Evolutionary conservation across 2,113 vertebrate genomes (phyloP).

Genomic region (Phycodurus eques): DNA sequence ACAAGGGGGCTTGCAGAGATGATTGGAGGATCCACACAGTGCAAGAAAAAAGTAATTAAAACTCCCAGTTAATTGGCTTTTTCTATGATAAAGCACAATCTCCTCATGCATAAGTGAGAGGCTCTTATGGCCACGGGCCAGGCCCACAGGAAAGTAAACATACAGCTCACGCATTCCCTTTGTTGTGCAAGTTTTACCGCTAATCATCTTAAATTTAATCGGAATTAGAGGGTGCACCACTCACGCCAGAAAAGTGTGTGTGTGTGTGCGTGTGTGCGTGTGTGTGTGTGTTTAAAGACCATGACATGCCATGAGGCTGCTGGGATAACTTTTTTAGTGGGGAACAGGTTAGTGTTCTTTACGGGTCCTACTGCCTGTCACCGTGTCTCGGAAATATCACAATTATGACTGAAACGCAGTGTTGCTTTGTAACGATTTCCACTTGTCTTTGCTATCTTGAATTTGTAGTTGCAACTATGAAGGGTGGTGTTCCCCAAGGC

Average conservation of each 20-base stretch:
- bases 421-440: neutral
- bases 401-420: neutral
- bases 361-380: neutral
- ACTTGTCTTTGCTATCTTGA: neutral
- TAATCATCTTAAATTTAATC: constrained; percentile 58
- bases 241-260: constrained; percentile 23
- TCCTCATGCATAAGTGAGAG: constrained; percentile 56
- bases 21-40: constrained; percentile 45
- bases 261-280: neutral
- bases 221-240: constrained; percentile 27
- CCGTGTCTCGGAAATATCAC: neutral
- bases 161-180: constrained; percentile 51
- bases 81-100: constrained; percentile 67
- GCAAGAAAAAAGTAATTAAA: constrained; percentile 68
- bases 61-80: constrained; percentile 66
- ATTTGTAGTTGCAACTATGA: neutral
- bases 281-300: neutral
- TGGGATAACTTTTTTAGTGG: neutral
- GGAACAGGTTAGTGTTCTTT: neutral
- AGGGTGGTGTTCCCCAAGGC: neutral
- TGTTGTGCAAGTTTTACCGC: constrained; percentile 53
- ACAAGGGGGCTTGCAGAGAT: constrained; percentile 35
- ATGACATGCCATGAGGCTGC: constrained; percentile 2
- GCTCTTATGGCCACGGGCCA: constrained; percentile 54
- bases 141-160: constrained; percentile 54